Percentiles rank a stretch among this genome's conserved stretches.
Conservation (phyloP, 2,797 vertebrate species). For the Gastrophryne carolinensis region DNA sequence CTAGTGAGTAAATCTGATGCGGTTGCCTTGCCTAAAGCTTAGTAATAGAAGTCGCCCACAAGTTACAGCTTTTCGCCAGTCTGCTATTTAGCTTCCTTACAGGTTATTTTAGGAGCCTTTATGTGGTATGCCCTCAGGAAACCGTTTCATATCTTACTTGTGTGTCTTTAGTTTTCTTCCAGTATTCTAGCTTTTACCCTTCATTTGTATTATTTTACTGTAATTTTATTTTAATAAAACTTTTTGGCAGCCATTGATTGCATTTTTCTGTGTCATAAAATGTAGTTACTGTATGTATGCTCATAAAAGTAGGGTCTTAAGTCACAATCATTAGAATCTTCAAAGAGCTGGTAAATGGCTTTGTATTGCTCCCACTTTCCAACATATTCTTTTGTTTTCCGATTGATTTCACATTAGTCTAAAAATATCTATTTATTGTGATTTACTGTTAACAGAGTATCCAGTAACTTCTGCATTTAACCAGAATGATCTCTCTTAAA, state of each 20-base stretch:
- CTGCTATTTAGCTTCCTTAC: too few species aligned
- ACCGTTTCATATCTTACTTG: too few species aligned
- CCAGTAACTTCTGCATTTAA: constrained; percentile 24
- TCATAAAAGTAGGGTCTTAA: neutral
- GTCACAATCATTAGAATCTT: neutral
- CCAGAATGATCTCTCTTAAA: neutral
- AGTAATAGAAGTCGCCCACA: too few species aligned
- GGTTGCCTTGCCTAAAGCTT: too few species aligned
- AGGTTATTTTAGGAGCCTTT: too few species aligned
- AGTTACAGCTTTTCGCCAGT: too few species aligned
- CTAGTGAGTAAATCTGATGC: too few species aligned
- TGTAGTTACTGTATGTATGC: neutral
- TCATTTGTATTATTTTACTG: neutral
- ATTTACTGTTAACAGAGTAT: constrained; percentile 32
- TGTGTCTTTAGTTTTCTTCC: too few species aligned
- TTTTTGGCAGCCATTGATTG: neutral
- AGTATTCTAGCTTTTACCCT: too few species aligned
- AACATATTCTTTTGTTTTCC: neutral
- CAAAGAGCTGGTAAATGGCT: neutral
- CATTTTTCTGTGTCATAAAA: neutral
- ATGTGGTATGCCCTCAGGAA: too few species aligned
- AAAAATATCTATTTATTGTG: constrained; percentile 1
- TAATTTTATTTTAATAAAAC: neutral
- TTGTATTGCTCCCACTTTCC: constrained; percentile 2
- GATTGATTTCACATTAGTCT: constrained; percentile 22